Evolutionary conservation across 2,888 invertebrate species (phyloP).

Genomic region (Agrilus biguttatus): DNA sequence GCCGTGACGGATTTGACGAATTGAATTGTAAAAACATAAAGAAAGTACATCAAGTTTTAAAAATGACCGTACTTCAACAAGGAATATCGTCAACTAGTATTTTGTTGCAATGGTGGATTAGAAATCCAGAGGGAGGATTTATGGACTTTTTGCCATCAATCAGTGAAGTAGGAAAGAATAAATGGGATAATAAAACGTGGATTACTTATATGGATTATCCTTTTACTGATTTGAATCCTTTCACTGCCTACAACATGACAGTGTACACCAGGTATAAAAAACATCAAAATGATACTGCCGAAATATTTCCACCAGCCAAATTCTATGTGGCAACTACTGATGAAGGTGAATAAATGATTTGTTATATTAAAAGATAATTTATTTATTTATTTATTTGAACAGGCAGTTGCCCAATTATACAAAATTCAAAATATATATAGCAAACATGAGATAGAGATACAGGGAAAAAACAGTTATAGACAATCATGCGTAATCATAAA

Average conservation of each 20-base stretch:
- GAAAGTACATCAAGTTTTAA: conserved; percentile 31
- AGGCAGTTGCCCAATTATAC: no score
- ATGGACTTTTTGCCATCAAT: conserved; percentile 59
- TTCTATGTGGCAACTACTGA: conserved; percentile 48
- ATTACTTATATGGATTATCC: conserved; percentile 41
- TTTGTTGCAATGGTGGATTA: conserved; percentile 48
- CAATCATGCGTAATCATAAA: no score
- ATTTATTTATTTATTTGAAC: no score
- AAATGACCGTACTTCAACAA: conserved; percentile 49
- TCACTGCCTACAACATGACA: conserved; percentile 64
- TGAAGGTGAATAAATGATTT: conserved; percentile 37
- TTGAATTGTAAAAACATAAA: conserved; percentile 38
- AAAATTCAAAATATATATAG: no score
- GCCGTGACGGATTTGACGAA: conserved; percentile 65
- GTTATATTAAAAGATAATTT: background rate
- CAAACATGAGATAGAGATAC: no score
- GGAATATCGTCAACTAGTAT: conserved; percentile 48
- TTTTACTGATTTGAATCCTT: conserved; percentile 51
- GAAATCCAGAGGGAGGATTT: conserved; percentile 27
- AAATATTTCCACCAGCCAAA: conserved; percentile 48
- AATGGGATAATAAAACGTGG: conserved; percentile 52
- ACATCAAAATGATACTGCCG: conserved; percentile 26
- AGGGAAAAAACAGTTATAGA: no score
- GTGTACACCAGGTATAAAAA: conserved; percentile 50
- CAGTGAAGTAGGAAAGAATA: conserved; percentile 32